These are phyloP conservation scores for Trachurus trachurus DNA, from an alignment of 2,797 vertebrate species.

Conservation along the genomic window DNA sequence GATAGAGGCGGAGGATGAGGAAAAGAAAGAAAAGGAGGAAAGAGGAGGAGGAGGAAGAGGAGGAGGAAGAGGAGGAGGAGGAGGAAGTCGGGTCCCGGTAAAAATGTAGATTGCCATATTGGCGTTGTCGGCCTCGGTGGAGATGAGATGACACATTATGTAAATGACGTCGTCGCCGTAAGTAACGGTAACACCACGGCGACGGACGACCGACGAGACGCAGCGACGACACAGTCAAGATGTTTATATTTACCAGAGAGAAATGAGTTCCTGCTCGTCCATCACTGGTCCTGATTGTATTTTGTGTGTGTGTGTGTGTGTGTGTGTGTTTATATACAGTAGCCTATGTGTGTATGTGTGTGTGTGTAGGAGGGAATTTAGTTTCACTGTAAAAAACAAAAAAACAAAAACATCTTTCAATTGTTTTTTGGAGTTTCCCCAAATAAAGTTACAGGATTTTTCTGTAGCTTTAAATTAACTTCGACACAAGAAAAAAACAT, in stretches of 20 bases:
- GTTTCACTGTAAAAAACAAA: background rate
- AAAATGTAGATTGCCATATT: constrained; percentile 58
- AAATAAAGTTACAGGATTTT: no score
- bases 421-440: no score
- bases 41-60: no score
- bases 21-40: no score
- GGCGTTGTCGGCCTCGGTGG: constrained; percentile 41
- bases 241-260: constrained; percentile 63
- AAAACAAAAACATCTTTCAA: no score
- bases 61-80: no score
- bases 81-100: constrained; percentile 25
- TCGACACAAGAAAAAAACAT: no score
- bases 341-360: no score
- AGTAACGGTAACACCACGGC: constrained; percentile 58
- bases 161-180: constrained; percentile 53
- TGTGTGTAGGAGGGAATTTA: background rate
- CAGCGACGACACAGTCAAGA: constrained; percentile 59
- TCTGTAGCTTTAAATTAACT: no score
- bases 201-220: constrained; percentile 36
- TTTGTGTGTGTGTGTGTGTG: constrained; percentile 14
- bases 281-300: constrained; percentile 18
- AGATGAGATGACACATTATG: constrained; percentile 70
- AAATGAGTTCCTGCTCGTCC: constrained; percentile 45
- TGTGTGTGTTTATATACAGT: background rate
- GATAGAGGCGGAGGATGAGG: no score